Evolutionary conservation across 2,888 invertebrate species (phyloP).

Genomic region (Heliconius ismenius): DNA sequence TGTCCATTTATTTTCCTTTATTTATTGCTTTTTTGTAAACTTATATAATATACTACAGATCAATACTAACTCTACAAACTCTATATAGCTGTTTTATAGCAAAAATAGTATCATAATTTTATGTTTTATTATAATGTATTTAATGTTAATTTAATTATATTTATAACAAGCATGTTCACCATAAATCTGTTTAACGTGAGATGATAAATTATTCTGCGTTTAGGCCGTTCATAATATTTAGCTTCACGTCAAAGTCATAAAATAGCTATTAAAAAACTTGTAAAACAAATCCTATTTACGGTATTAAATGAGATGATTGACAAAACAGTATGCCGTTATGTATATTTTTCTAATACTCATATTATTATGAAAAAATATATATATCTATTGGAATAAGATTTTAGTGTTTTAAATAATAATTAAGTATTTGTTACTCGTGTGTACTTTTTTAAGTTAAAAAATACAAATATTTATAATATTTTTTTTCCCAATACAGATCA

Average conservation of each 20-base stretch:
- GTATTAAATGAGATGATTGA: constrained; percentile 2
- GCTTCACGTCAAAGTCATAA: constrained; percentile 24
- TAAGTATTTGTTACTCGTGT: no score
- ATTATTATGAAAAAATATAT: not conserved
- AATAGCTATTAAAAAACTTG: constrained; percentile 22
- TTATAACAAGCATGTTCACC: constrained; percentile 16
- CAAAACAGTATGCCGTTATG: not conserved
- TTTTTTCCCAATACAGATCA: no score
- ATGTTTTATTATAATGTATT: not conserved
- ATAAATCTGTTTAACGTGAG: constrained; percentile 21
- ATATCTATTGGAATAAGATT: not conserved
- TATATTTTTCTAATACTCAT: not conserved
- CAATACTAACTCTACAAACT: not conserved
- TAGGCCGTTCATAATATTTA: constrained; percentile 24
- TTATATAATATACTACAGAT: not conserved
- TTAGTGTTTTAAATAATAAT: no score
- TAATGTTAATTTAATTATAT: constrained; percentile 1
- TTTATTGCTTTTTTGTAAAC: not conserved
- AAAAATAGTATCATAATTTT: not conserved
- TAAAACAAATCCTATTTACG: constrained; percentile 13
- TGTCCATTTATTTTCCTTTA: not conserved
- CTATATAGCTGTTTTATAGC: not conserved
- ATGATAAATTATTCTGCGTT: constrained; percentile 17
- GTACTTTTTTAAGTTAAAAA: no score
- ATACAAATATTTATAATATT: no score